Evolutionary conservation across 2,888 invertebrate genomes (phyloP), one percentile per base, ranked within the genome.

Genomic region (Laothoe populi): DNA sequence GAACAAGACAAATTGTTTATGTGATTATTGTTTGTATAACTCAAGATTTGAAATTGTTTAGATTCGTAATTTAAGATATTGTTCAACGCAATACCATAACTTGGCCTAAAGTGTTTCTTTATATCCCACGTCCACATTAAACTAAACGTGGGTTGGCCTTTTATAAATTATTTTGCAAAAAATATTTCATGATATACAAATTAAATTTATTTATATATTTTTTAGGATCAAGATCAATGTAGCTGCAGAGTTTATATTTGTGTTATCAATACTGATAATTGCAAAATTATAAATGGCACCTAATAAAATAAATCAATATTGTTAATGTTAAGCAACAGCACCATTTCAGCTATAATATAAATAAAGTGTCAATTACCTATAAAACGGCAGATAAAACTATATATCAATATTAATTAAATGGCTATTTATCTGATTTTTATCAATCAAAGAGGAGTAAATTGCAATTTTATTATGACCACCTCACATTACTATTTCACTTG

Each of bases 1-100:
- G 53, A 53, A 16, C 48, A 57, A 60, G 42, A 7, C 16, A 35
- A 42, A 16, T 66, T 63, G 67, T 65, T 61, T 60, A 62, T 65
- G 31, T 53, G 45, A 59, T 19, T 53, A 53, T 35, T 35, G 16
- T 35, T 31, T 31, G 19, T 35, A 49, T 16, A 49, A 31, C 26
- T 31, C 31, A 31, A 26, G n/a, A 49, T 53, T 35, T 35, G 31
- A 46, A 16, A 49, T 53, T 8, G 31, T 19, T 35, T 53, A 10
- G 35, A 0, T 19, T 35, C 10, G 4, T 11, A 35, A 53, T 49
- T 49, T 49, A 19, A 11, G 53, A 35, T 19, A 53, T 53, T 35
- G 31, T 53, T 16, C 35, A 53, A 53, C 10, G 19, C 31, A 53
- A 19, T 49, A 31, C 8, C 10, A 31, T 19, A 53, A 11, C 11